Conservation (phyloP, 2,113 vertebrate genomes). For the Prunella fulvescens region DNA sequence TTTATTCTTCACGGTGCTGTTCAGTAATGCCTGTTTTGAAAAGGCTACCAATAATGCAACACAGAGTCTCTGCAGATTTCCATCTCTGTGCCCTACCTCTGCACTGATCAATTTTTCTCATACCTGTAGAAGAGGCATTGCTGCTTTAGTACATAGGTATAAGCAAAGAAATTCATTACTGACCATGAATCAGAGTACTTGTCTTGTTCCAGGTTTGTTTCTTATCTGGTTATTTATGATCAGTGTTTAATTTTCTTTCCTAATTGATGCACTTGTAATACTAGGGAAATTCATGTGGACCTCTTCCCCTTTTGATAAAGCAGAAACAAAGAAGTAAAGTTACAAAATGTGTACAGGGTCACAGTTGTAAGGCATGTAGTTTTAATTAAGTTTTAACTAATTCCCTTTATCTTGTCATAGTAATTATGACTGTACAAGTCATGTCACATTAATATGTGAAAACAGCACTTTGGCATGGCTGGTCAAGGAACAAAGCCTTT, state of each 20-base stretch:
- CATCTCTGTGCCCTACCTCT: neutral
- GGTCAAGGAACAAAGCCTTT: slow-evolving; percentile 58
- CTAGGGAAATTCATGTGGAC: neutral
- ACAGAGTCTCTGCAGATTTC: neutral
- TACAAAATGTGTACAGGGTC: slow-evolving; percentile 40
- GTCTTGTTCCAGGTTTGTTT: slow-evolving; percentile 28
- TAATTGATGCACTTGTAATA: slow-evolving; percentile 41
- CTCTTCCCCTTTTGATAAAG: slow-evolving; percentile 16
- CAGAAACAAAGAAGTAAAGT: slow-evolving; percentile 46
- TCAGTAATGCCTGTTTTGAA: neutral
- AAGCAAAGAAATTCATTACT: neutral
- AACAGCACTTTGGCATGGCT: slow-evolving; percentile 55
- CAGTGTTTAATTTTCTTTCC: slow-evolving; percentile 33
- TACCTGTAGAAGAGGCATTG: neutral
- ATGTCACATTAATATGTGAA: slow-evolving; percentile 67
- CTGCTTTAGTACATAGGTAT: neutral
- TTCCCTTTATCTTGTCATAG: slow-evolving; percentile 72
- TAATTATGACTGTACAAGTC: slow-evolving; percentile 67
- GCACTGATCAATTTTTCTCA: neutral
- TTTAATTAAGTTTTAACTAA: slow-evolving; percentile 78
- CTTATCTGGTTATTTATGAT: slow-evolving; percentile 54
- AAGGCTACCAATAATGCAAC: neutral
- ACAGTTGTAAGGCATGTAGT: slow-evolving; percentile 51
- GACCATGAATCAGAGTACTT: neutral
- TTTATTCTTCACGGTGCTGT: neutral